phyloP scores from a whole-genome alignment of 1,140 invertebrate species.

The Pinna nobilis region DNA sequence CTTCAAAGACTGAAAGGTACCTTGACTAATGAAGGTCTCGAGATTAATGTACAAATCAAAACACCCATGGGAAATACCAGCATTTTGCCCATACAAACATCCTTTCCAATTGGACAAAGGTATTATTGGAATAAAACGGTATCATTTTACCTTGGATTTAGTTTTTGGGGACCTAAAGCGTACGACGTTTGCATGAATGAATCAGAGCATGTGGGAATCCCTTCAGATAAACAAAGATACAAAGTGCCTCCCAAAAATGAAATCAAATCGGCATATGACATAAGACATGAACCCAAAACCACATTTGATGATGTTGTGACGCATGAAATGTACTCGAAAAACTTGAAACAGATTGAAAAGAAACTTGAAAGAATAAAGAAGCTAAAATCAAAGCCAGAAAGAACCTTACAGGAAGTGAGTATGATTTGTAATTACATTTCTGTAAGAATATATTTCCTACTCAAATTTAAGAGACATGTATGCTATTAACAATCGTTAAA shows the following conservation, averaged over 20 bases:
- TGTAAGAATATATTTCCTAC: neutral
- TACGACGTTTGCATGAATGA: conserved; percentile 41
- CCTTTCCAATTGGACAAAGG: conserved; percentile 27
- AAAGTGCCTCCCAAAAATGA: neutral
- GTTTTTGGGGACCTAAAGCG: conserved; percentile 44
- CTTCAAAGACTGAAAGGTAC: conserved; percentile 40
- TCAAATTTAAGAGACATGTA: neutral
- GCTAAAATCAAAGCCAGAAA: neutral
- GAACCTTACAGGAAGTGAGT: neutral
- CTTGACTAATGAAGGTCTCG: conserved; percentile 39
- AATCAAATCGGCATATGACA: neutral
- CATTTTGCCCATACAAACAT: conserved; percentile 22
- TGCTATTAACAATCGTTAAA: too few relatives aligned
- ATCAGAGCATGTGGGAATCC: neutral
- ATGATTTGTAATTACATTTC: neutral
- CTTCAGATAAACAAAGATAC: neutral
- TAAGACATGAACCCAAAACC: neutral
- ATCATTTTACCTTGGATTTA: conserved; percentile 49
- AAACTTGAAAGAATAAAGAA: neutral
- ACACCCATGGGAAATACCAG: conserved; percentile 15
- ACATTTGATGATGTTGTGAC: neutral
- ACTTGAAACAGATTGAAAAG: neutral
- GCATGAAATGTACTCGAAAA: neutral
- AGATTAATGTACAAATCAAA: conserved; percentile 20
- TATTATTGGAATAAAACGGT: conserved; percentile 46